These are phyloP conservation scores for Neofelis nebulosa DNA, from an alignment of 2,113 vertebrate genomes.

Conservation along the genomic window DNA sequence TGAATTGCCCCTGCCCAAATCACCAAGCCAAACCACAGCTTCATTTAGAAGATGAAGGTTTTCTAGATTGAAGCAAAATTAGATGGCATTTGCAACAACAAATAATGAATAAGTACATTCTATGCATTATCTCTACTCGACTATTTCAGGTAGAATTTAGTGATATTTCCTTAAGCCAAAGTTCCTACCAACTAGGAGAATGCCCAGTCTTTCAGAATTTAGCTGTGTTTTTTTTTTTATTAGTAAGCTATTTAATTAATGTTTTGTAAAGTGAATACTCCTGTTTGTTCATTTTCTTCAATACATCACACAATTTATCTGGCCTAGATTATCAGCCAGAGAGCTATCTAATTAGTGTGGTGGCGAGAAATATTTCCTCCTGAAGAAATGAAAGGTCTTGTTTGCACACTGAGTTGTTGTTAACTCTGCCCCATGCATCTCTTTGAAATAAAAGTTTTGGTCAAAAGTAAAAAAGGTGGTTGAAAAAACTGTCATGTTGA, in stretches of 20 bases:
- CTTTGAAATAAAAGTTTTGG: not conserved
- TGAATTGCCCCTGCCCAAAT: not conserved
- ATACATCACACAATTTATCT: not conserved
- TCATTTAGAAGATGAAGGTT: not conserved
- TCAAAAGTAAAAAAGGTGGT: not conserved
- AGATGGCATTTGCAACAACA: not conserved
- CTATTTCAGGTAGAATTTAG: conserved; percentile 29
- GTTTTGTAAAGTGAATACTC: not conserved
- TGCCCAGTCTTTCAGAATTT: not conserved
- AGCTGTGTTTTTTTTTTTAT: not conserved
- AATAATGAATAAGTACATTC: not conserved
- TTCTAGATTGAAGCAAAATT: not conserved
- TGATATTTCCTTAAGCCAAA: not conserved
- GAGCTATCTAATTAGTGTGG: not conserved
- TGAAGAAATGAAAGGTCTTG: not conserved
- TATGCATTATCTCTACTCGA: not conserved
- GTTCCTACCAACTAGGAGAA: not conserved
- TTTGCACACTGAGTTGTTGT: not conserved
- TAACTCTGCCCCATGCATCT: not conserved
- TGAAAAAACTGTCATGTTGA: not conserved
- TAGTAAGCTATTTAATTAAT: not conserved
- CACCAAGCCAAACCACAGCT: not conserved
- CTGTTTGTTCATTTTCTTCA: not conserved
- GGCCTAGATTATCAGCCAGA: not conserved
- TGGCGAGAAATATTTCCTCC: not conserved